Percentiles rank a stretch among this genome's conserved stretches.
Evolutionary conservation across 2,888 invertebrate species (phyloP).

Genomic region (Timema cristinae): DNA sequence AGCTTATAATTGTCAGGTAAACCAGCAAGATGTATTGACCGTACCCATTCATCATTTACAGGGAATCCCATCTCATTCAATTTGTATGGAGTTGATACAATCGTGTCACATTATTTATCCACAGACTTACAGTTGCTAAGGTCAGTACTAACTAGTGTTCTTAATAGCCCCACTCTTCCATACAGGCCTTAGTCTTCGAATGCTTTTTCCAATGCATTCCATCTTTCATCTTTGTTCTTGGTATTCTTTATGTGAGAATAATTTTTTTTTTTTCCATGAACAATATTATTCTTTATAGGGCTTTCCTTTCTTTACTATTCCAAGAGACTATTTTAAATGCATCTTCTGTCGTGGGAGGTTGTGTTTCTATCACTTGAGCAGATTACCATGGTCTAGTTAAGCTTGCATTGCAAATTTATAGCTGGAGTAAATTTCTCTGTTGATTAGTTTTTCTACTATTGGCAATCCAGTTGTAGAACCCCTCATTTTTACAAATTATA

Average conservation of each 20-base stretch:
- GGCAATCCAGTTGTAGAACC: too few species aligned
- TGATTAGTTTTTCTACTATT: too few species aligned
- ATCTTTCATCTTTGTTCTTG: not conserved
- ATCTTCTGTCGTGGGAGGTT: too few species aligned
- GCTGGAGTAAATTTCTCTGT: too few species aligned
- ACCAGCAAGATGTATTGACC: not conserved
- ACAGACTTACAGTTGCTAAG: not conserved
- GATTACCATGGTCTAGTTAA: too few species aligned
- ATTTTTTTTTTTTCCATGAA: not conserved
- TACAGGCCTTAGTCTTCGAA: not conserved
- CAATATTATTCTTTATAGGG: not conserved
- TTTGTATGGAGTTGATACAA: slow-evolving; percentile 2
- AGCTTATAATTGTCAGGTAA: not conserved
- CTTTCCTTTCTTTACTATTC: not conserved
- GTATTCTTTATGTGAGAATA: not conserved
- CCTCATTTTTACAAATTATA: too few species aligned
- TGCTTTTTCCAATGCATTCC: slow-evolving; percentile 2
- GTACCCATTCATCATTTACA: slow-evolving; percentile 6
- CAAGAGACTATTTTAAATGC: not conserved
- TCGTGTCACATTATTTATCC: slow-evolving; percentile 6
- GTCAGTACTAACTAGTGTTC: not conserved
- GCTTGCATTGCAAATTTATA: too few species aligned
- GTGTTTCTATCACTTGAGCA: too few species aligned
- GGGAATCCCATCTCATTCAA: not conserved
- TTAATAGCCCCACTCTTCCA: not conserved